These are phyloP conservation scores for Schrankia costaestrigalis DNA, from an alignment of 2,888 invertebrate species.

Conservation along the genomic window DNA sequence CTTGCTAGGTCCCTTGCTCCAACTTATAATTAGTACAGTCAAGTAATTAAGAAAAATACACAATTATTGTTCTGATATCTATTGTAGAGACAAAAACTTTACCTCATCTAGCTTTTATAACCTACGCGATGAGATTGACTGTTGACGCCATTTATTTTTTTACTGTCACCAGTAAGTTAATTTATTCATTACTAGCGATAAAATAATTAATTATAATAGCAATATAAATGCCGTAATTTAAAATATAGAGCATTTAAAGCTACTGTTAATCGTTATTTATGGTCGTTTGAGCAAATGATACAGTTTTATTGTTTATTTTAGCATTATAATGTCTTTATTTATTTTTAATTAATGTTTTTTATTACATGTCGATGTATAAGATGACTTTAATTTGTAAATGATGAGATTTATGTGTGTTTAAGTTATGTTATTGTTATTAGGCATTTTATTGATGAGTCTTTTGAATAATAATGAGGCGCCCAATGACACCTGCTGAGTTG, in stretches of 20 bases:
- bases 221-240: slow-evolving; percentile 11
- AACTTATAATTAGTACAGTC: too few relatives aligned
- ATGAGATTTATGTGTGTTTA: slow-evolving; percentile 26
- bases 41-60: too few relatives aligned
- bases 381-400: slow-evolving; percentile 18
- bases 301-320: slow-evolving; percentile 17
- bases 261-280: slow-evolving; percentile 19
- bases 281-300: slow-evolving; percentile 22
- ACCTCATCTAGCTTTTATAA: too few relatives aligned
- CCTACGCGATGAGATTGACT: too few relatives aligned
- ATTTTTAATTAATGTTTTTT: slow-evolving; percentile 16
- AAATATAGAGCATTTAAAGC: slow-evolving; percentile 17
- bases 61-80: too few relatives aligned
- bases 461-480: too few relatives aligned
- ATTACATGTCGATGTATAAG: slow-evolving; percentile 18
- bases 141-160: too few relatives aligned
- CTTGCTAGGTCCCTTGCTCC: too few relatives aligned
- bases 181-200: slow-evolving; percentile 5
- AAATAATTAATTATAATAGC: slow-evolving; percentile 11
- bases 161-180: too few relatives aligned
- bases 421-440: slow-evolving; percentile 7
- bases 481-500: slow-evolving; percentile 17
- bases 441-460: too few relatives aligned
- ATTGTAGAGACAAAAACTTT: too few relatives aligned
- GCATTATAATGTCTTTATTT: slow-evolving; percentile 4